These are phyloP conservation scores for Byasa hedistus DNA, from an alignment of 2,888 invertebrate genomes.

Conservation along the genomic window DNA sequence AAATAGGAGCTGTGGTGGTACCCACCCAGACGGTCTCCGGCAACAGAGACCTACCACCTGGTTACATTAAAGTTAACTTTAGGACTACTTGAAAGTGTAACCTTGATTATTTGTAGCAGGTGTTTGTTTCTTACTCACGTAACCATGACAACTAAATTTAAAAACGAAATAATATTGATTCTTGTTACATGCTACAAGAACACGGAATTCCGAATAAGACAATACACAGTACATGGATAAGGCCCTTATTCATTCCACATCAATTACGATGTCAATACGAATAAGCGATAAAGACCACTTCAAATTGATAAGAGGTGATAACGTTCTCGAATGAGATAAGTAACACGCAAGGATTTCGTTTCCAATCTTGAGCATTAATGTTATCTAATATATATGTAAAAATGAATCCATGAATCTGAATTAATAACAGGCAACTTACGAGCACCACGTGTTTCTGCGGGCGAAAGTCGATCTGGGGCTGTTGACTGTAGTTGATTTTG, in stretches of 20 bases:
- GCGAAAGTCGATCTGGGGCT: constrained; percentile 56
- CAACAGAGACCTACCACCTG: too few relatives aligned
- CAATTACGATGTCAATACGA: constrained; percentile 27
- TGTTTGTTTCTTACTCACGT: not conserved
- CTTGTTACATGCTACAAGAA: not conserved
- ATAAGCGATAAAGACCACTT: constrained; percentile 46
- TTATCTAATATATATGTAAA: constrained; percentile 28
- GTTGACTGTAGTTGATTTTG: constrained; percentile 53
- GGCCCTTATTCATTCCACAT: constrained; percentile 43
- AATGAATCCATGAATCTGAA: constrained; percentile 7
- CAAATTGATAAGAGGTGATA: constrained; percentile 47
- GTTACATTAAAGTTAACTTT: too few relatives aligned
- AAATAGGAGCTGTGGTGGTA: too few relatives aligned
- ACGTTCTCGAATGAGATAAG: constrained; percentile 42
- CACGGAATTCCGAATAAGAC: constrained; percentile 28
- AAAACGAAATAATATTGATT: not conserved
- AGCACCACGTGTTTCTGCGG: constrained; percentile 78
- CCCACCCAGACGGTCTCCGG: too few relatives aligned
- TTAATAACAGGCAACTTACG: constrained; percentile 59
- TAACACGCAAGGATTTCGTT: constrained; percentile 23
- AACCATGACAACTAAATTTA: not conserved
- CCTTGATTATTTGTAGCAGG: too few relatives aligned
- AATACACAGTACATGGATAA: constrained; percentile 22
- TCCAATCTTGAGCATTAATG: constrained; percentile 16
- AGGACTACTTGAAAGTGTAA: too few relatives aligned